phyloP scores from a whole-genome alignment of 2,888 invertebrate species.

The Euzophera pinguis region DNA sequence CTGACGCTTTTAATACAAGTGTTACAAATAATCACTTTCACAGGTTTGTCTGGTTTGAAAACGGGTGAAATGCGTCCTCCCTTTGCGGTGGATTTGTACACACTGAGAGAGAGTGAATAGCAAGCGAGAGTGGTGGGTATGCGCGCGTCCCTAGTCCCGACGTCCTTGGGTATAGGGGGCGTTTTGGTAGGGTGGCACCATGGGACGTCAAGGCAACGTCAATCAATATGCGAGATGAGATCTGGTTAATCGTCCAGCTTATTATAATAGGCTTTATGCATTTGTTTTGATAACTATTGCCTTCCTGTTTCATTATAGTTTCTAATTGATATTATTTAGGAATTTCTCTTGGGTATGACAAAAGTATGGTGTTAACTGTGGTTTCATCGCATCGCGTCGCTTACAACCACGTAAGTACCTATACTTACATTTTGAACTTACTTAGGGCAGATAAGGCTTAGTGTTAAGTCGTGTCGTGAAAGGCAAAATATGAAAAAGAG shows the following conservation, averaged over 20 bases:
- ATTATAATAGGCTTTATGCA: not conserved
- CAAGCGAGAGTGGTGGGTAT: conserved; percentile 49
- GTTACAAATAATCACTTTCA: conserved; percentile 44
- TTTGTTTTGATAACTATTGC: not conserved
- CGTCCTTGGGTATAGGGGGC: conserved; percentile 74
- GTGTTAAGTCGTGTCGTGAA: too few species aligned
- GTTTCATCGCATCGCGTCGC: too few species aligned
- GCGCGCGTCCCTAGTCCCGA: conserved; percentile 76
- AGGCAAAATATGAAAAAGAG: too few species aligned
- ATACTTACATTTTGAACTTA: too few species aligned
- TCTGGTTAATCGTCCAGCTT: conserved; percentile 46
- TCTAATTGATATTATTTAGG: too few species aligned
- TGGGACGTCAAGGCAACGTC: conserved; percentile 67
- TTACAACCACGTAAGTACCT: too few species aligned
- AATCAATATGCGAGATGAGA: conserved; percentile 77
- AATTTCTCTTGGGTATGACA: too few species aligned
- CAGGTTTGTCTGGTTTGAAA: conserved; percentile 37
- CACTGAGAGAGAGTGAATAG: conserved; percentile 51
- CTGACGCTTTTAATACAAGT: conserved; percentile 32
- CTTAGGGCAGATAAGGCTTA: too few species aligned
- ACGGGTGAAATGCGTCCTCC: conserved; percentile 49
- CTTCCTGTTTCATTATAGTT: too few species aligned
- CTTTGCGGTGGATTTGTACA: conserved; percentile 50
- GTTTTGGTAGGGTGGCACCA: conserved; percentile 71
- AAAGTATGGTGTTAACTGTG: too few species aligned